Percentiles rank a stretch among this genome's conserved stretches.
Conservation (phyloP, 2,113 vertebrate genomes). For the Tyto alba region DNA sequence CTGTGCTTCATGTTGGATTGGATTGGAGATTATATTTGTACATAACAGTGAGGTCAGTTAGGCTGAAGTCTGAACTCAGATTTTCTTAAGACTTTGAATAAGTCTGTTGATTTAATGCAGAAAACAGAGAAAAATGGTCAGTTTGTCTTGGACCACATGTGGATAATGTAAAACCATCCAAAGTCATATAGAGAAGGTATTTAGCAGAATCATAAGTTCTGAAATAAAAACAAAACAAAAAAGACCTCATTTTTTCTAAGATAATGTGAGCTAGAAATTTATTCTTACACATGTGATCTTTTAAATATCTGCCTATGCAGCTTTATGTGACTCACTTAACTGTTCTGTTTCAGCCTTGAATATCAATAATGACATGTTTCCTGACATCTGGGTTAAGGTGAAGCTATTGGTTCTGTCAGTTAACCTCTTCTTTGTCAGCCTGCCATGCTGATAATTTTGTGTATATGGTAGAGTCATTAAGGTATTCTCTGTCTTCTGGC, state of each 20-base stretch:
- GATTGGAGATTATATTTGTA: background rate
- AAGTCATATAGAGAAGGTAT: background rate
- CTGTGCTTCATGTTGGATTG: background rate
- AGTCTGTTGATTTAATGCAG: background rate
- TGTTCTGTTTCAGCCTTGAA: slow-evolving; percentile 32
- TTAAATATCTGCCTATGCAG: slow-evolving; percentile 36
- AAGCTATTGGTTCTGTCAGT: slow-evolving; percentile 34
- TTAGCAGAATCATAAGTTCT: background rate
- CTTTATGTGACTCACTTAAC: slow-evolving; percentile 23
- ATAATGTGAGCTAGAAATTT: background rate
- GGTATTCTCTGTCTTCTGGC: background rate
- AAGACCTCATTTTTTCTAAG: background rate
- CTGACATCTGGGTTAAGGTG: slow-evolving; percentile 49
- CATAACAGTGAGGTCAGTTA: background rate
- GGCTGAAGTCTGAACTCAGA: background rate
- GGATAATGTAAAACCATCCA: background rate
- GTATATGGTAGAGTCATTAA: background rate
- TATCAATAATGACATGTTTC: slow-evolving; percentile 47
- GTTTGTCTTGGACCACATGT: background rate
- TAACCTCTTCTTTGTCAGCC: slow-evolving; percentile 40
- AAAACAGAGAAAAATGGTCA: background rate
- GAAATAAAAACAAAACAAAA: background rate
- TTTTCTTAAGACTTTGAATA: background rate
- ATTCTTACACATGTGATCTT: background rate
- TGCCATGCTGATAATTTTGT: slow-evolving; percentile 12